Evolutionary conservation across 2,113 vertebrate genomes (phyloP), one percentile per base, ranked within the genome.

Genomic region (Xenopus borealis): DNA sequence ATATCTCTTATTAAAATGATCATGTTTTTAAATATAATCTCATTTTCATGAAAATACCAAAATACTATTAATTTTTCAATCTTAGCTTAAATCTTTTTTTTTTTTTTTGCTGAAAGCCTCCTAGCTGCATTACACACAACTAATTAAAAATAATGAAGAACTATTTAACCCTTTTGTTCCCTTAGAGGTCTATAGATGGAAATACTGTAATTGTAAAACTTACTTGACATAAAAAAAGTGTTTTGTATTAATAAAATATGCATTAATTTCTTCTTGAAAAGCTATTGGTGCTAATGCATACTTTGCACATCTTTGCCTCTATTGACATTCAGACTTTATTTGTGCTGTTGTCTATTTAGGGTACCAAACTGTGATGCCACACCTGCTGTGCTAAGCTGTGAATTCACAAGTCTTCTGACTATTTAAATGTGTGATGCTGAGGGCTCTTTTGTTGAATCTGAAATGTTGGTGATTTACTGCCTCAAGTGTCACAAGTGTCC

Each of bases 401-500:
- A 92, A 88, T 90, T 88, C 91, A 87, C 90, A 89, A 89, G 90
- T 92, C 87, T 86, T 84, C 81, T 84, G 82, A 85, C 87, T 90
- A 89, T 86, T 87, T 91, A 92, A 90, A 91, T 85, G 85, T 92
- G 89, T 89, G 88, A 89, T 23, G 78, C 91, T 89, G 58, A 62
- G 88, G 89, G 89, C 87, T 86, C 88, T 86, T 95, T 94, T 94
- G 92, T 94, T 90, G 84, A 81, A 82, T 85, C 77, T 80, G 90
- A 91, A 89, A 91, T 94, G 93, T 91, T 93, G 90, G 92, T 93
- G 91, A 91, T 78, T 89, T 89, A 77, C 68, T 90, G 91, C 93
- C 93, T 92, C 88, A 95, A 94, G 93, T 93, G 92, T 92, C 85
- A 88, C 89, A 92, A 94, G 89, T 94, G 94, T 95, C 94, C 92